Conservation (phyloP, 2,888 invertebrate genomes). For the Crocallis elinguaria region DNA sequence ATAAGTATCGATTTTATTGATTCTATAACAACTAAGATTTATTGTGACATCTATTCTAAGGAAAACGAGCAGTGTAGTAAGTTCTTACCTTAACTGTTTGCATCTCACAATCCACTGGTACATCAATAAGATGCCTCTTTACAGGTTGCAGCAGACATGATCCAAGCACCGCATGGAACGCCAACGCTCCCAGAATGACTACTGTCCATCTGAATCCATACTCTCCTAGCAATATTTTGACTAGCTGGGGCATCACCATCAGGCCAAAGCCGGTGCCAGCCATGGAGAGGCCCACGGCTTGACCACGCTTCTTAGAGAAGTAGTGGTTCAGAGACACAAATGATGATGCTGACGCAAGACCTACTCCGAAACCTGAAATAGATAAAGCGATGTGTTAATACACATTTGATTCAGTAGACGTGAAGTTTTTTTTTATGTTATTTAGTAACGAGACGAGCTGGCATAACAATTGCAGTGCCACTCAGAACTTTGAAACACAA, state of each 20-base stretch:
- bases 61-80: not conserved
- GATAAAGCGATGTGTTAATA: not conserved
- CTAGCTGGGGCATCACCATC: slow-evolving; percentile 91
- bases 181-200: slow-evolving; percentile 87
- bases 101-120: slow-evolving; percentile 81
- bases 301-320: slow-evolving; percentile 90
- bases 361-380: slow-evolving; percentile 88
- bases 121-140: slow-evolving; percentile 88
- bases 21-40: no score
- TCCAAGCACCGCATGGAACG: slow-evolving; percentile 88
- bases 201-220: slow-evolving; percentile 89
- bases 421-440: no score
- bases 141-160: slow-evolving; percentile 88
- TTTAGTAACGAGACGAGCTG: no score
- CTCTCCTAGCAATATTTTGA: slow-evolving; percentile 85
- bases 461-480: no score
- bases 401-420: no score
- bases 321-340: slow-evolving; percentile 92
- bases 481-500: no score
- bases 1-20: no score
- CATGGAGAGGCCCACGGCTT: slow-evolving; percentile 92
- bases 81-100: slow-evolving; percentile 71
- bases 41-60: no score
- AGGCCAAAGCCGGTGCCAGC: slow-evolving; percentile 92
- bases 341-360: slow-evolving; percentile 90